Conservation (phyloP, 2,113 vertebrate genomes). For the Burhinus bistriatus region DNA sequence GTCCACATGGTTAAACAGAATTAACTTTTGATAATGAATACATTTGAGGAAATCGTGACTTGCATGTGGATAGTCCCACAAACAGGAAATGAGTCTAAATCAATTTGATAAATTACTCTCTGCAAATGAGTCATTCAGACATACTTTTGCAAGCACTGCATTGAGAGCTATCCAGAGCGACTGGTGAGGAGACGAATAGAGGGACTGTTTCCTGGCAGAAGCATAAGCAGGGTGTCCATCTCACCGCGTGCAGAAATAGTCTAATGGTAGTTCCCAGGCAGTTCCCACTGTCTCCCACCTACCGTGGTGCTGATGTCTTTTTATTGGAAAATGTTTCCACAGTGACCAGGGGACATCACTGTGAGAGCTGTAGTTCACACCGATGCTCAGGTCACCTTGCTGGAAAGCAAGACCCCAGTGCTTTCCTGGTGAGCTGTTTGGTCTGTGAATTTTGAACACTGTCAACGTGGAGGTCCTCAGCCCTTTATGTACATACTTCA, state of each 20-base stretch:
- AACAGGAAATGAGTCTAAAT: conserved; percentile 44
- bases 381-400: neutral
- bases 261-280: neutral
- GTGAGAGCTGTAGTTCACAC: neutral
- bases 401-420: neutral
- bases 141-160: neutral
- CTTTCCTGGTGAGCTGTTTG: neutral
- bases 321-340: neutral
- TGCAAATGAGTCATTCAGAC: neutral
- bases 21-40: conserved; percentile 11
- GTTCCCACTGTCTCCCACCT: neutral
- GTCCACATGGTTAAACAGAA: neutral
- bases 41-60: conserved; percentile 9
- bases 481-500: neutral
- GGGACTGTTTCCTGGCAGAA: neutral
- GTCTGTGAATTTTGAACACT: neutral
- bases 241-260: neutral
- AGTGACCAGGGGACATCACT: neutral
- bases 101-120: conserved; percentile 32
- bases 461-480: neutral
- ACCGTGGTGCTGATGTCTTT: neutral
- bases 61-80: neutral
- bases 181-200: neutral
- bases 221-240: neutral
- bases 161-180: neutral